Percentiles rank a stretch among this genome's conserved stretches.
These are phyloP conservation scores for Ernsta delagoae DNA, from an alignment of 2,888 invertebrate genomes.

Conservation along the genomic window DNA sequence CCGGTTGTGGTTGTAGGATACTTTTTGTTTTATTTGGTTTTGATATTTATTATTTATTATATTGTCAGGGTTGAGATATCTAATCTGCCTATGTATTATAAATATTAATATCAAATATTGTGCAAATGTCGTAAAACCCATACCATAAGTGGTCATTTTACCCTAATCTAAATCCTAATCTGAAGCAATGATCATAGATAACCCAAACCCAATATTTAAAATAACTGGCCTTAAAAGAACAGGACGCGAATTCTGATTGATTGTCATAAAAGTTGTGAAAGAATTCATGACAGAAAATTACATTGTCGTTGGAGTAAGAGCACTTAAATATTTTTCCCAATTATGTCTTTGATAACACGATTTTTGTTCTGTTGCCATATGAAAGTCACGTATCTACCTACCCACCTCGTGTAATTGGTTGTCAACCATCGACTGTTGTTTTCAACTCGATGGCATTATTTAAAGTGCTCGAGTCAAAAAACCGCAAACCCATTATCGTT, in stretches of 20 bases:
- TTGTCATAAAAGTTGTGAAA: background rate
- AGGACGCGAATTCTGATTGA: no score
- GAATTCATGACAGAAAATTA: background rate
- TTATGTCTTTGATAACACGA: background rate
- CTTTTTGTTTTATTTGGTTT: background rate
- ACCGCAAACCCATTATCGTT: constrained; percentile 4
- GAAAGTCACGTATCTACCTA: no score
- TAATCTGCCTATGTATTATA: no score
- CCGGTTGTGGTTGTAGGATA: background rate
- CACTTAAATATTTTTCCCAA: background rate
- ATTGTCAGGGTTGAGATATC: no score
- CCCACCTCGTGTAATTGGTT: background rate
- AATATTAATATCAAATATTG: no score
- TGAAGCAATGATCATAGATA: no score
- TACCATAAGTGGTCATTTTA: no score
- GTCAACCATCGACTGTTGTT: constrained; percentile 1
- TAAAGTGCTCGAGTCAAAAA: constrained; percentile 4
- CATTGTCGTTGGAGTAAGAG: background rate
- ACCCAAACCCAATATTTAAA: no score
- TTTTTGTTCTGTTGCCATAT: background rate
- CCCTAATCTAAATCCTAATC: no score
- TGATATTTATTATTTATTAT: no score
- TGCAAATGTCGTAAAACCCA: no score
- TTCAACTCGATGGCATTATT: background rate
- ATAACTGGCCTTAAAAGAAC: no score